Evolutionary conservation across 2,113 vertebrate species (phyloP).

Genomic region (Scomber colias): DNA sequence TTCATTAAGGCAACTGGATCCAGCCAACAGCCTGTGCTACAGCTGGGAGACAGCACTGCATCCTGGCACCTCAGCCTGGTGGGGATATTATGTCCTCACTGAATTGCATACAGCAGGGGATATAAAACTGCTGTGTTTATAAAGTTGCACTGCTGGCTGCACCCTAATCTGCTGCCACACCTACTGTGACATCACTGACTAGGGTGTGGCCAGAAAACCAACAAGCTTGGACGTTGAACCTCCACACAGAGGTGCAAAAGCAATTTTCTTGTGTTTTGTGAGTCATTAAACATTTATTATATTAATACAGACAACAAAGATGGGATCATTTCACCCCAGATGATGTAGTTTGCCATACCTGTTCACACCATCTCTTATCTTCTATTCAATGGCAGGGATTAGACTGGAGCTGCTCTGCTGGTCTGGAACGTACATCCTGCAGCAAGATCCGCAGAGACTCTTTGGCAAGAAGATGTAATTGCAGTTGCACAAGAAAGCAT

Average conservation of each 20-base stretch:
- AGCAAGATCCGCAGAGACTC: conserved; percentile 10
- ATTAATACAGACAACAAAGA: conserved; percentile 29
- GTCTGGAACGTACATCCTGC: conserved; percentile 36
- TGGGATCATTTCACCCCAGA: conserved; percentile 5
- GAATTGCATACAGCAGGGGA: background rate
- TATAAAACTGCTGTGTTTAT: conserved; percentile 3
- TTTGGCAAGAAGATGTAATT: conserved; percentile 18
- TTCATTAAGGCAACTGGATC: conserved; percentile 53
- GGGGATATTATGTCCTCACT: conserved; percentile 26
- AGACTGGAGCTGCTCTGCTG: conserved; percentile 37
- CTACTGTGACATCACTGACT: background rate
- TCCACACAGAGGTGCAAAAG: background rate
- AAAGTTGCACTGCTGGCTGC: conserved; percentile 5
- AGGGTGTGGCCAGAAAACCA: background rate
- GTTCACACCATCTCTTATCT: conserved; percentile 15
- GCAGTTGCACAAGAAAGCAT: background rate
- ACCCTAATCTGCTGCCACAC: background rate
- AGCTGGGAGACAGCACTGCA: conserved; percentile 33
- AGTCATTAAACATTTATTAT: conserved; percentile 11
- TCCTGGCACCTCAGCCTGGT: conserved; percentile 33
- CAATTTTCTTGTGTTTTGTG: background rate
- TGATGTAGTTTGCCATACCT: conserved; percentile 10
- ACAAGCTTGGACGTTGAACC: background rate
- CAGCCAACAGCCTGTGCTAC: conserved; percentile 20
- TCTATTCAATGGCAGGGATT: conserved; percentile 17